phyloP scores from a whole-genome alignment of 2,888 invertebrate species.

The Hipparchia semele region DNA sequence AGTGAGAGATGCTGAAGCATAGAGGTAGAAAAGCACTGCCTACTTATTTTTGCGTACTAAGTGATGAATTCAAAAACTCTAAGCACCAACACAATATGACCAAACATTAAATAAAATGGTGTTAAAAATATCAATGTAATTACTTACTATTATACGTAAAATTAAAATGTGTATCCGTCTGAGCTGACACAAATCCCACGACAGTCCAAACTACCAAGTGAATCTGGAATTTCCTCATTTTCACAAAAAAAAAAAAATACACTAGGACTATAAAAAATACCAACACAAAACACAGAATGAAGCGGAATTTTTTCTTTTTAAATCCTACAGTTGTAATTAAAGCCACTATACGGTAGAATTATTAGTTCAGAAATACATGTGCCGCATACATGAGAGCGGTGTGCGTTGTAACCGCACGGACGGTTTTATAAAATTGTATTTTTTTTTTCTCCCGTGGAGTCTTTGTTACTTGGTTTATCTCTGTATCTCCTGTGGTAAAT shows the following conservation, averaged over 20 bases:
- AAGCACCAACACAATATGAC: not conserved
- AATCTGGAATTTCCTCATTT: slow-evolving; percentile 45
- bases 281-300: slow-evolving; percentile 30
- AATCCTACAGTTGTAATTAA: slow-evolving; percentile 36
- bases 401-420: slow-evolving; percentile 37
- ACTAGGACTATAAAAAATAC: not conserved
- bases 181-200: slow-evolving; percentile 22
- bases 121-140: not conserved
- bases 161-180: slow-evolving; percentile 44
- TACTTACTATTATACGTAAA: slow-evolving; percentile 54
- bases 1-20: no score
- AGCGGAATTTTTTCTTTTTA: slow-evolving; percentile 35
- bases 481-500: no score
- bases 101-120: no score
- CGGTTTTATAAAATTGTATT: not conserved
- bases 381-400: slow-evolving; percentile 34
- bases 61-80: not conserved
- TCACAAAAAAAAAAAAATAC: slow-evolving; percentile 18
- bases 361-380: slow-evolving; percentile 41
- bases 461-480: no score
- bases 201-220: slow-evolving; percentile 34
- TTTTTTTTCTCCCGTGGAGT: not conserved
- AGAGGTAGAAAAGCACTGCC: not conserved
- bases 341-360: slow-evolving; percentile 37
- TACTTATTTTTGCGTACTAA: not conserved